Conservation (phyloP, 2,113 vertebrate genomes). For the Syrmaticus mikado region DNA sequence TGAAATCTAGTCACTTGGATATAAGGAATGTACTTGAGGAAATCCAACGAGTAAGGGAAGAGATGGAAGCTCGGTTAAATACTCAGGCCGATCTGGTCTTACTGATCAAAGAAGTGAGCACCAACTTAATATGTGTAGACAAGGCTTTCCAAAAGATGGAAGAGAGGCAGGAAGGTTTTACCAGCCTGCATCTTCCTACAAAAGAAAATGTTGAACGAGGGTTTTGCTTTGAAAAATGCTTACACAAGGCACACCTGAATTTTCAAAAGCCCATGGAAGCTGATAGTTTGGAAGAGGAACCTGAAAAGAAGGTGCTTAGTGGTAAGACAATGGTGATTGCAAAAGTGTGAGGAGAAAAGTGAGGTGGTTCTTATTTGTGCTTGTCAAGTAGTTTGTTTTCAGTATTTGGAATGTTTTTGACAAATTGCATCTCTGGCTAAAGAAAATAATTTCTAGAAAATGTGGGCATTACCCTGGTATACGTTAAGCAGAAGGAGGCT, state of each 20-base stretch:
- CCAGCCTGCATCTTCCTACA: background rate
- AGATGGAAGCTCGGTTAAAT: conserved; percentile 68
- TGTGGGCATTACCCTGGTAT: background rate
- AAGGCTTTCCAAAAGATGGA: conserved; percentile 63
- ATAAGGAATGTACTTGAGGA: conserved; percentile 67
- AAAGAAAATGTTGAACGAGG: conserved; percentile 37
- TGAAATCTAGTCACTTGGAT: conserved; percentile 67
- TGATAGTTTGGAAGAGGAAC: conserved; percentile 49
- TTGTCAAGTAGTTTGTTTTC: background rate
- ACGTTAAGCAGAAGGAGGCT: background rate
- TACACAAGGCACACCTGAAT: background rate
- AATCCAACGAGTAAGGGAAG: conserved; percentile 64
- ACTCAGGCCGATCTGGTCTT: conserved; percentile 62
- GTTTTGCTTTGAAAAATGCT: conserved; percentile 46
- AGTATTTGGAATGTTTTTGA: background rate
- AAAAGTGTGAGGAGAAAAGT: background rate
- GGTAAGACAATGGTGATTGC: conserved; percentile 58
- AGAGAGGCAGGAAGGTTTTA: conserved; percentile 48
- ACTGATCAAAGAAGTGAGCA: conserved; percentile 72
- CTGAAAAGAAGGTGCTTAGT: conserved; percentile 50
- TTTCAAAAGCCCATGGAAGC: conserved; percentile 44
- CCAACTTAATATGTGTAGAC: conserved; percentile 63
- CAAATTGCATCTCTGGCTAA: background rate
- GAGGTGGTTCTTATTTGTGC: background rate
- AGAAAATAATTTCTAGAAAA: background rate